Base-by-base conservation (phyloP, 2,113 vertebrate species). In the Scytalopus superciliaris region DNA sequence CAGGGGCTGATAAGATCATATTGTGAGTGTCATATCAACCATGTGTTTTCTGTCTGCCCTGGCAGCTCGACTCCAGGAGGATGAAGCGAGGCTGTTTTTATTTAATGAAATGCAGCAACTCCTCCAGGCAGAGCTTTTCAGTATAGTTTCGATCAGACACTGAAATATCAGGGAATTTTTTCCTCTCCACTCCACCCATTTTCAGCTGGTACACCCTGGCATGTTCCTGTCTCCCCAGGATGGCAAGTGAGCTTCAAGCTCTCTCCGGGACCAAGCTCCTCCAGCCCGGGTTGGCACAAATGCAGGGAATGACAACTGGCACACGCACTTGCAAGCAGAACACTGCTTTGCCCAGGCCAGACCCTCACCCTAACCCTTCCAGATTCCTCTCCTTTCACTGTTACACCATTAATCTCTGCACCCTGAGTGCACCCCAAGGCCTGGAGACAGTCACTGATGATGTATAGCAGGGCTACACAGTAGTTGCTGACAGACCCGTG, bases 61-160 rank as follows among this genome's bases (percentile, higher is more conserved):
- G 74, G 86, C 95, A 90, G 89, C 45, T 81, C 0, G 0, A 22
- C 66, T 88, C 42, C 52, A 69, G n/a, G 2, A 40, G 42, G 69
- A 92, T 50, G 63, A 76, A 40, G 13, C 78, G 59, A 79, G 9
- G 30, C 60, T 60, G 92, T 19, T 82, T 91, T 70, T 42, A 62
- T 87, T 89, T 88, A 95, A 95, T 70, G 45, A 94, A 94, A 87
- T 9, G 31, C 68, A 75, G 72, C 68, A 94, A 80, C 86, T 95
- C 86, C 59, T 3, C 3, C 91, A 70, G 56, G 70, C 69, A 92
- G 56, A 84, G 78, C 35, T 27, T 53, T 77, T 53, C 72, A 83
- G 64, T 59, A 53, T 21, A 55, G 57, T 89, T 94, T 89, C 0
- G 0, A 88, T 85, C 87, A 74, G 37, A 45, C 47, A 60, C 69